A percentile compares a stretch with the other conserved stretches of the same genome.
phyloP scores from a whole-genome alignment of 2,113 vertebrate species.

The Marmota monax region DNA sequence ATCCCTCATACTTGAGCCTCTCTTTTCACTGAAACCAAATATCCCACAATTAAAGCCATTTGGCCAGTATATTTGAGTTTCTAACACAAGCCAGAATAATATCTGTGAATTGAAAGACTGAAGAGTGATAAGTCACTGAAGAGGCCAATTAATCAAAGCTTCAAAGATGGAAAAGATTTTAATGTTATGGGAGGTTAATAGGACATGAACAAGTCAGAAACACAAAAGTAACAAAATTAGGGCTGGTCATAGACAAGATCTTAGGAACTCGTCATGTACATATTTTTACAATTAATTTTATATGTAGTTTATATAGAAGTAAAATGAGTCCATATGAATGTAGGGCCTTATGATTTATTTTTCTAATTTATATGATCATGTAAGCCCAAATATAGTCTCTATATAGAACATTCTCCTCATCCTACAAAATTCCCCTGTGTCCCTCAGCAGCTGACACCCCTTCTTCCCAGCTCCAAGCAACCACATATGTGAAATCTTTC shows the following conservation, averaged over 20 bases:
- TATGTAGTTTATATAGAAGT: not conserved
- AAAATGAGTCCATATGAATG: not conserved
- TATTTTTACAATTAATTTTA: slow-evolving; percentile 23
- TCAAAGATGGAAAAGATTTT: slow-evolving; percentile 33
- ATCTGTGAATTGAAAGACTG: not conserved
- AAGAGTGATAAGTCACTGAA: not conserved
- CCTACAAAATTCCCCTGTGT: not conserved
- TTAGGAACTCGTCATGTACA: not conserved
- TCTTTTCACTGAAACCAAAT: slow-evolving; percentile 42
- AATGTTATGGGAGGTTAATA: not conserved
- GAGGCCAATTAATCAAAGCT: slow-evolving; percentile 17
- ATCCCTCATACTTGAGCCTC: not conserved
- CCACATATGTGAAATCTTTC: not conserved
- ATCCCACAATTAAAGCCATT: slow-evolving; percentile 18
- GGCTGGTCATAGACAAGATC: not conserved
- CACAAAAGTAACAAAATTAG: not conserved
- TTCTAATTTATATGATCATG: not conserved
- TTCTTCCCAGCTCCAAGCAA: not conserved
- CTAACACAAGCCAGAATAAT: not conserved
- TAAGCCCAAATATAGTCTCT: not conserved
- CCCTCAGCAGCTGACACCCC: not conserved
- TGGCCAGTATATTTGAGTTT: not conserved
- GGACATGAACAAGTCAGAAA: slow-evolving; percentile 28
- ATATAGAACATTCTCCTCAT: not conserved
- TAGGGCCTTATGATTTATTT: not conserved